phyloP scores from a whole-genome alignment of 2,888 invertebrate genomes.

The Lasioglossum villosulum region DNA sequence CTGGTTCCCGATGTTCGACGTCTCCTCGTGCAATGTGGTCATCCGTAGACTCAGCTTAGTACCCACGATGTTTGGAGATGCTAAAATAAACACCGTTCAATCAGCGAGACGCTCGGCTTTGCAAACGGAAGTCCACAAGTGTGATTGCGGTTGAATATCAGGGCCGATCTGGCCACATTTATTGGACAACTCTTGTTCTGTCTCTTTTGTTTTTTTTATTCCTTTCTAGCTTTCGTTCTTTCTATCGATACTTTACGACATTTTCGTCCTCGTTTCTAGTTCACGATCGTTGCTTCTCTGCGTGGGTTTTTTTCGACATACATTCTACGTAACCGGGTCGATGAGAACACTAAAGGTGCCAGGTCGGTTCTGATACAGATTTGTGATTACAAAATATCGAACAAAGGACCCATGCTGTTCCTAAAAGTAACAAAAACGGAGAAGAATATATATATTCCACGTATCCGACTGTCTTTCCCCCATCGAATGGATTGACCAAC shows the following conservation, averaged over 20 bases:
- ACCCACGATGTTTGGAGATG: conserved; percentile 91
- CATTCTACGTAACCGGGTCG: conserved; percentile 46
- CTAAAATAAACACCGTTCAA: conserved; percentile 84
- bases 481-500: neutral
- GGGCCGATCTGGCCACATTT: conserved; percentile 71
- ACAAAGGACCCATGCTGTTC: conserved; percentile 66
- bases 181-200: conserved; percentile 15
- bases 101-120: neutral
- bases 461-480: conserved; percentile 37
- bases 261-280: neutral
- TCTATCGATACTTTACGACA: neutral
- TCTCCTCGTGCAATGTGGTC: conserved; percentile 96
- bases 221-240: neutral
- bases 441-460: conserved; percentile 61
- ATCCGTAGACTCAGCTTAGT: conserved; percentile 94
- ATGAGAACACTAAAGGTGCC: conserved; percentile 65
- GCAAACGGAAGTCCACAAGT: neutral
- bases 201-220: neutral
- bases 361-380: conserved; percentile 75
- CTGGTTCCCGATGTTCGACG: conserved; percentile 79
- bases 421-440: conserved; percentile 50
- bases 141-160: conserved; percentile 60
- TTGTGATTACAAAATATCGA: conserved; percentile 54
- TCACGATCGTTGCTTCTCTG: neutral
- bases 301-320: conserved; percentile 29